Conservation (phyloP, 2,797 vertebrate genomes). For the Coregonus sp. region DNA sequence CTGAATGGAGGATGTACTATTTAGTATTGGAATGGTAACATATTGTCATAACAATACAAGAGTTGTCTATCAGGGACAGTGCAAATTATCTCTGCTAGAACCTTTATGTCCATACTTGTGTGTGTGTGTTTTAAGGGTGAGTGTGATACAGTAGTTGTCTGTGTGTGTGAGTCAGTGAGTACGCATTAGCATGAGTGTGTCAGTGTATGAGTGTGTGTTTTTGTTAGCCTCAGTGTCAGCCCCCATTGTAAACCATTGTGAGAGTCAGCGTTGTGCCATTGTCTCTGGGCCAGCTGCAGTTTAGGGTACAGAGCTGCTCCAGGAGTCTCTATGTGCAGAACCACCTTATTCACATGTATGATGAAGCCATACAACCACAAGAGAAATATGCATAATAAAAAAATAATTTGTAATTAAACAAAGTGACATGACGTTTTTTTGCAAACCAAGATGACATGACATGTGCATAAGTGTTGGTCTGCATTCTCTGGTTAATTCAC, state of each 20-base stretch:
- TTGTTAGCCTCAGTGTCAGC: constrained; percentile 49
- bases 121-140: constrained; percentile 2
- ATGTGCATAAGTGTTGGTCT: no score
- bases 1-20: not conserved
- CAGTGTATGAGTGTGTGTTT: constrained; percentile 23
- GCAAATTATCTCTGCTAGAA: no score
- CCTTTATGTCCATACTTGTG: not conserved
- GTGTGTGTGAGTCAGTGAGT: not conserved
- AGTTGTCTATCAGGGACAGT: not conserved
- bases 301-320: constrained; percentile 43
- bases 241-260: constrained; percentile 42
- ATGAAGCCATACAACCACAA: constrained; percentile 66
- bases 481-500: no score
- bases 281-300: constrained; percentile 46
- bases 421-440: not conserved
- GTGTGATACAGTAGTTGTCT: not conserved
- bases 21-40: not conserved
- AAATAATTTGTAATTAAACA: constrained; percentile 18
- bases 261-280: constrained; percentile 43
- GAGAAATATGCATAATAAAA: constrained; percentile 72
- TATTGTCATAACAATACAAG: not conserved
- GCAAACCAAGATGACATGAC: not conserved
- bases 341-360: constrained; percentile 48
- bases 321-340: constrained; percentile 33
- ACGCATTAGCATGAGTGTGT: constrained; percentile 1